Evolutionary conservation across 2,113 vertebrate species (phyloP).

Genomic region (Leucopsar rothschildi): DNA sequence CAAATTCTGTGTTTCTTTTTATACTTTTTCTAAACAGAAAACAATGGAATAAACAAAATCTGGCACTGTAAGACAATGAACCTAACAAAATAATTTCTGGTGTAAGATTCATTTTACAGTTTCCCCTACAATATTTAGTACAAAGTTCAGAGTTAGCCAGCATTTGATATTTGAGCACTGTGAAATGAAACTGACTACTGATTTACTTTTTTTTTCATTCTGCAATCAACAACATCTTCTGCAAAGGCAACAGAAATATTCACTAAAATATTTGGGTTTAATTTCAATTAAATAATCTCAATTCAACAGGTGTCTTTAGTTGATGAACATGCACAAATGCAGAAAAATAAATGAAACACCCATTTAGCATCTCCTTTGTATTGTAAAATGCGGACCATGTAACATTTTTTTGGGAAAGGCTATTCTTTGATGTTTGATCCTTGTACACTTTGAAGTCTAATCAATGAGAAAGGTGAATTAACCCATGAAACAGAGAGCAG

Average conservation of each 20-base stretch:
- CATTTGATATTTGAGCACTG: background rate
- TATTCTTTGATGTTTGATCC: background rate
- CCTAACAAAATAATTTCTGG: background rate
- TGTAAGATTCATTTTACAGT: background rate
- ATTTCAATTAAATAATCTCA: background rate
- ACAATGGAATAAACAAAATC: background rate
- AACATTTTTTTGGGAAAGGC: background rate
- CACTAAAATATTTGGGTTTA: background rate
- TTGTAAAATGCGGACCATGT: background rate
- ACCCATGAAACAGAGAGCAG: background rate
- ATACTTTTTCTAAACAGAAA: background rate
- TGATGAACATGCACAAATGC: fast-evolving
- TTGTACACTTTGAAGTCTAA: background rate
- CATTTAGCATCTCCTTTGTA: background rate
- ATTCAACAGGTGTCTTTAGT: background rate
- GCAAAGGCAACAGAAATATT: background rate
- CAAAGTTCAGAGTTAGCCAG: background rate
- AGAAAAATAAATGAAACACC: background rate
- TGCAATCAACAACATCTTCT: background rate
- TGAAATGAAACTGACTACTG: background rate
- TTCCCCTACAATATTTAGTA: background rate
- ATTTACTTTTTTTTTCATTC: background rate
- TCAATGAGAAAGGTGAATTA: background rate
- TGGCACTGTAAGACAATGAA: background rate
- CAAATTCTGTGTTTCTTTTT: background rate